A percentile compares a stretch with the other conserved stretches of the same genome.
phyloP scores from a whole-genome alignment of 2,113 vertebrate genomes.

The Micromys minutus region DNA sequence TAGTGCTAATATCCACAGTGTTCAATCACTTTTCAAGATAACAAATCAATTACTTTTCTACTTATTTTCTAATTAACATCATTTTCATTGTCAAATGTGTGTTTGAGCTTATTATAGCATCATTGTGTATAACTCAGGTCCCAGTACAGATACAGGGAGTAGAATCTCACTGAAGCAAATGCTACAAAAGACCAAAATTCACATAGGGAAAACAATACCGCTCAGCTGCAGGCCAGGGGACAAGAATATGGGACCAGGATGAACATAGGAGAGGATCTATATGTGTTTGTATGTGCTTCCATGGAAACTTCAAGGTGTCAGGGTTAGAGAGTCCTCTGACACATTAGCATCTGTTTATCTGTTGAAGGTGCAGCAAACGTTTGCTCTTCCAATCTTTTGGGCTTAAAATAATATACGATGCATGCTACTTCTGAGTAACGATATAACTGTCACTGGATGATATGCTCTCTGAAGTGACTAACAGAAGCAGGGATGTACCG shows the following conservation, averaged over 20 bases:
- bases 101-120: not conserved
- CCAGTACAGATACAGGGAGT: not conserved
- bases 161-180: accelerated
- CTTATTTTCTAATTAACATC: not conserved
- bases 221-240: not conserved
- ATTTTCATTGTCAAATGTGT: not conserved
- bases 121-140: too few species aligned
- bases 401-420: not conserved
- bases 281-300: not conserved
- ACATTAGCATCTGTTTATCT: not conserved
- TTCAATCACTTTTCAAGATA: not conserved
- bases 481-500: not conserved
- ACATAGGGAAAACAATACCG: not conserved
- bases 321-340: not conserved
- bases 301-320: not conserved
- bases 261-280: not conserved
- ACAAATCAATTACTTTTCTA: not conserved
- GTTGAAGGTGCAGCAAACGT: not conserved
- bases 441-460: not conserved
- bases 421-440: not conserved
- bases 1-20: not conserved
- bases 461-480: not conserved
- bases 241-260: not conserved
- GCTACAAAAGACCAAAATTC: not conserved
- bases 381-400: not conserved